Base-by-base conservation (phyloP, 1,140 invertebrate species). In the Orchesella cincta region DNA sequence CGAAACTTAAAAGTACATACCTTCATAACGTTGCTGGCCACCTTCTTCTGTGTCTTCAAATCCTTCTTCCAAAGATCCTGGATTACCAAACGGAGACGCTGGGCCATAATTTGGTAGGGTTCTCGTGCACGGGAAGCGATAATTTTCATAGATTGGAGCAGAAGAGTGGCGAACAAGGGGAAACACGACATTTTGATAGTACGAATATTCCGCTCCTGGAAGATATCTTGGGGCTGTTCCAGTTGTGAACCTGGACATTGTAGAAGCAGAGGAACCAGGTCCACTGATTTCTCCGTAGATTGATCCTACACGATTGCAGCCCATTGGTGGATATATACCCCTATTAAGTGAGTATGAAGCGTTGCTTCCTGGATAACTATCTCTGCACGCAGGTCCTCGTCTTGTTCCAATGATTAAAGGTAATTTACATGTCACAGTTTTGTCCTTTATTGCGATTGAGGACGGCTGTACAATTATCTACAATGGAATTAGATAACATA, bases 161-260 rank as follows among this genome's bases (percentile, higher is more conserved):
- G 71, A 73, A n/a, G 39, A 73, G 29, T 51, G 39, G 5, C 71
- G 34, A 2, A 46, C 39, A 14, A 73, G 36, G 2, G 71, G 71
- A 29, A 73, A 73, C 3, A 73, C 71, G 8, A 73, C 71, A 26
- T 73, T 73, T 28, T 73, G 71, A 26, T 73, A 73, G 71, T 73
- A 73, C 1, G 34, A 46, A 18, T 28, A 73, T 28, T 73, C 71
- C 26, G 35, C 29, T 36, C 39, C 35, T 1, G 71, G 34, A 8
- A 51, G 16, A 26, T n/a, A 51, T 39, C 35, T 36, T n/a, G 71
- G 71, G 2, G 71, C 71, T 12, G 62, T 67, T 67, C 62, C 62
- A 31, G 34, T 71, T 23, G 57, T 64, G 34, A 51, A 36, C 26
- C 71, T n/a, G 18, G 34, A 36, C 23, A 73, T 2, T 2, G 71